Conservation (phyloP, 2,113 vertebrate genomes). For the Arenaria interpres region DNA sequence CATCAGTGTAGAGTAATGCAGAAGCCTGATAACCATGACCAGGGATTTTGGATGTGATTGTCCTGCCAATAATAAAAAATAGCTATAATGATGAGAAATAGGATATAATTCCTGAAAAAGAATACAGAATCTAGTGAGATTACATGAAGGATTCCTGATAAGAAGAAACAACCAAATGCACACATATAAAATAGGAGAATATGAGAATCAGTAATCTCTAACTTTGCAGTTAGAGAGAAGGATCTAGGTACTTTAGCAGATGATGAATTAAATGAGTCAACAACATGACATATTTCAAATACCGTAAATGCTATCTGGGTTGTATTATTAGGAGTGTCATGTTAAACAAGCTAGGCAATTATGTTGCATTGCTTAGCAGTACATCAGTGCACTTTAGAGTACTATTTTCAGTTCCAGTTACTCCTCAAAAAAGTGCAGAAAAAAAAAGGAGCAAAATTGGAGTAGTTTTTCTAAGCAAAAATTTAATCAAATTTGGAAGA, state of each 20-base stretch:
- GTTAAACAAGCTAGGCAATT: constrained; percentile 66
- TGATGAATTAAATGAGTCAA: constrained; percentile 68
- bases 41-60: not conserved
- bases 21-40: not conserved
- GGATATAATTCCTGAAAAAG: not conserved
- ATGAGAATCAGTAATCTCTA: not conserved
- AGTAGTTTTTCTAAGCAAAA: not conserved
- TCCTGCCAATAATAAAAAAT: not conserved
- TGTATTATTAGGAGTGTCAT: constrained; percentile 53
- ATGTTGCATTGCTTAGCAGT: constrained; percentile 34
- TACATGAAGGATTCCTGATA: not conserved
- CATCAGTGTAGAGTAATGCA: not conserved
- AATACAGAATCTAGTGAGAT: not conserved
- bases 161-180: not conserved
- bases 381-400: constrained; percentile 13
- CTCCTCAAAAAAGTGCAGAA: not conserved
- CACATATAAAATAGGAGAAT: not conserved
- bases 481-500: constrained; percentile 18
- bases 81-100: not conserved
- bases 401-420: constrained; percentile 36
- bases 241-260: constrained; percentile 15
- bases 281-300: constrained; percentile 58
- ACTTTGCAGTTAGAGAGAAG: not conserved
- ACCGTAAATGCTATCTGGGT: constrained; percentile 26
- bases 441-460: not conserved